Base-by-base conservation (phyloP, 1,140 invertebrate genomes). In the Drosophila ananassae region DNA sequence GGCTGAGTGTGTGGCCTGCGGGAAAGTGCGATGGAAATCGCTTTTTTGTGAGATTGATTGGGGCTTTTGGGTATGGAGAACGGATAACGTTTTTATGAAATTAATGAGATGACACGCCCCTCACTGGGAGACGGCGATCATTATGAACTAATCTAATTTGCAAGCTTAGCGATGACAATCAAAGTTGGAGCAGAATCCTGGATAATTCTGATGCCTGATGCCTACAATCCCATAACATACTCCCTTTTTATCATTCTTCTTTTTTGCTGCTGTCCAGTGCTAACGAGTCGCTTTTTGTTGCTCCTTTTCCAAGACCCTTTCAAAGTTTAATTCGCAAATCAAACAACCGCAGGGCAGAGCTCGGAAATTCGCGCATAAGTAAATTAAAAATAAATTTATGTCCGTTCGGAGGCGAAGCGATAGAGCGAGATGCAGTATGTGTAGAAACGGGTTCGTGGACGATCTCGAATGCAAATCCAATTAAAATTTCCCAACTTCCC, bases 351-450 rank as follows among this genome's bases (percentile, higher is more conserved):
- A 63, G 83, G 83, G 79, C 83, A 87, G 53, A 71, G 66, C 47
- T 76, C 34, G 67, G 53, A 67, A 77, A 89, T 83, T 89, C 79
- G 63, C 83, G 83, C 83, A 87, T 87, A 89, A 87, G 83, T 89
- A 89, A 87, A 87, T 87, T 87, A 87, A 87, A 87, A 87, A 87
- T 83, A 83, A 89, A 87, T 87, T 87, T 87, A 87, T 87, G 83
- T 87, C 64, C 75, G 51, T 41, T 55, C 59, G 61, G 77, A 64
- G 41, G 25, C 10, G 7, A 10, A 21, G 46, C 21, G 12, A 7
- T 28, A n/a, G 50, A 17, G 22, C n/a, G 39, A 4, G 37, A 30
- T 44, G 47, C 46, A 47, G 51, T 39, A 55, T 73, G 68, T 62
- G 59, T 48, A 69, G 34, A 37, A 84, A 85, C 74, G 63, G 72